These are phyloP conservation scores for Pipistrellus kuhlii DNA, from an alignment of 2,797 vertebrate genomes.

Conservation along the genomic window DNA sequence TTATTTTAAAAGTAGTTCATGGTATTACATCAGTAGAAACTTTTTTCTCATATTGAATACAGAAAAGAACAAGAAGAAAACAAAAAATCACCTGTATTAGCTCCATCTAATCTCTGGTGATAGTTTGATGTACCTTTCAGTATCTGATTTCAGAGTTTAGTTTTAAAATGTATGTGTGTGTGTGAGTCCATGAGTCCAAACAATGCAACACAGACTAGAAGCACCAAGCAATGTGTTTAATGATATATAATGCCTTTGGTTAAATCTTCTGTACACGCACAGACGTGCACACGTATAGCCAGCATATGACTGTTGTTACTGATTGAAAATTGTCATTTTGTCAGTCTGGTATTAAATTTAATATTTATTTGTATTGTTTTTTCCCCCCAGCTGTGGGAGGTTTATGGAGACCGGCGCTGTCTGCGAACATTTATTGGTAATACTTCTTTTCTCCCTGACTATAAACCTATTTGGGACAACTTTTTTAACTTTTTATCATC, in stretches of 20 bases:
- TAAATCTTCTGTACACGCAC: background rate
- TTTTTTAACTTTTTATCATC: conserved; percentile 33
- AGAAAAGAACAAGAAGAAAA: conserved; percentile 39
- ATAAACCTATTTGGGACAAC: conserved; percentile 61
- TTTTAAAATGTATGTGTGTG: background rate
- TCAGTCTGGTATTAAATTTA: conserved; percentile 37
- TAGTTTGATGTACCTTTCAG: conserved; percentile 8
- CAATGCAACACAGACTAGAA: background rate
- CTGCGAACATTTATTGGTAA: conserved; percentile 97
- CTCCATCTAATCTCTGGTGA: background rate
- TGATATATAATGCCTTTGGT: background rate
- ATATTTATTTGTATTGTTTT: conserved; percentile 36
- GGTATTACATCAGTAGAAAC: conserved; percentile 43
- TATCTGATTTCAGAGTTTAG: background rate
- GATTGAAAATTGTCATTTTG: conserved; percentile 50
- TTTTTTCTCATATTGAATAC: conserved; percentile 15
- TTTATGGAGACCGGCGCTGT: conserved; percentile 96
- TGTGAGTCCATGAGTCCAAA: background rate
- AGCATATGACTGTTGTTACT: background rate
- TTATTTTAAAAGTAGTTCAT: conserved; percentile 34
- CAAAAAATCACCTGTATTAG: conserved; percentile 15
- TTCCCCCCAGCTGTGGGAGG: conserved; percentile 94
- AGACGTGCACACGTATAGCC: background rate
- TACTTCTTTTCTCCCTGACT: conserved; percentile 64
- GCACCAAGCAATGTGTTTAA: background rate